A percentile compares a stretch with the other conserved stretches of the same genome.
Conservation (phyloP, 1,140 invertebrate species). For the Leptinotarsa defecta region DNA sequence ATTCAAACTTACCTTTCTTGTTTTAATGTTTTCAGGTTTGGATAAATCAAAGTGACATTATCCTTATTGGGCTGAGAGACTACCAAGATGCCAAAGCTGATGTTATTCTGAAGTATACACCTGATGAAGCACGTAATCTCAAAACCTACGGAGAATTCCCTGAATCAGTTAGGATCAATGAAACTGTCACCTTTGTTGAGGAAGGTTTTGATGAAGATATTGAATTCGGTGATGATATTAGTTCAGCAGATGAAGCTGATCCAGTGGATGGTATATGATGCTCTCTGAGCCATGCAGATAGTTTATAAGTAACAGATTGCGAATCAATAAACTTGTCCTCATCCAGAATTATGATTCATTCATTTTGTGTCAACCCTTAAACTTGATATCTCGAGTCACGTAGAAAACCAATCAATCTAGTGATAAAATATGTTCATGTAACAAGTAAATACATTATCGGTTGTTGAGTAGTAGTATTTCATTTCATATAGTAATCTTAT, state of each 20-base stretch:
- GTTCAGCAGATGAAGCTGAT: slow-evolving; percentile 84
- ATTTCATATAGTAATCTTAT: background rate
- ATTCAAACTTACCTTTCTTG: no score
- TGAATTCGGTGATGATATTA: slow-evolving; percentile 91
- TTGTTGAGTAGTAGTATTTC: background rate
- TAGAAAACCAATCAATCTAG: background rate
- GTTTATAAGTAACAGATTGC: background rate
- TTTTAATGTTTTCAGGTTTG: slow-evolving; percentile 68
- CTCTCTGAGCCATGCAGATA: background rate
- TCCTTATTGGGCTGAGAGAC: slow-evolving; percentile 93
- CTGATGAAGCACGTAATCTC: slow-evolving; percentile 97
- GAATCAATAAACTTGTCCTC: background rate
- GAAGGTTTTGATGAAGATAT: slow-evolving; percentile 94
- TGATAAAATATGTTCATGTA: background rate
- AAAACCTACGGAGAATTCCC: slow-evolving; percentile 99
- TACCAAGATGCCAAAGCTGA: slow-evolving; percentile 99
- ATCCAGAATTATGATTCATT: background rate
- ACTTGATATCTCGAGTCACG: background rate
- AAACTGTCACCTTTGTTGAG: slow-evolving; percentile 91
- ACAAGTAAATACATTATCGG: background rate
- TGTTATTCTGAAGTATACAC: slow-evolving; percentile 99
- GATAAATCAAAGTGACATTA: slow-evolving; percentile 99
- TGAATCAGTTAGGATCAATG: slow-evolving; percentile 94
- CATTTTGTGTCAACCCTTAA: background rate
- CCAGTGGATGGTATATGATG: slow-evolving; percentile 68